phyloP scores from a whole-genome alignment of 2,888 invertebrate species.

The Drosophila recens region DNA sequence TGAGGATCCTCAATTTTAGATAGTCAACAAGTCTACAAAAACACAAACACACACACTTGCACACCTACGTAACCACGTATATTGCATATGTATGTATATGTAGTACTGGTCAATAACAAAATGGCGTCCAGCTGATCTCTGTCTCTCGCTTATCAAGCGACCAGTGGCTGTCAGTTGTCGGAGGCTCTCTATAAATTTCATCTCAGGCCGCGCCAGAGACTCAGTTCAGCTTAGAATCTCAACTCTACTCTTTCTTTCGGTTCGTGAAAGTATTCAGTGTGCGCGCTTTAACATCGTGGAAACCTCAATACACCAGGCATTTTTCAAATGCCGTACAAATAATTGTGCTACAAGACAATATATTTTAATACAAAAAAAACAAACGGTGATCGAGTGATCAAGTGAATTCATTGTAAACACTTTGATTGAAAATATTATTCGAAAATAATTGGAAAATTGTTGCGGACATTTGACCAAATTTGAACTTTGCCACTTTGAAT shows the following conservation, averaged over 20 bases:
- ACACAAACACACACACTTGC: no score
- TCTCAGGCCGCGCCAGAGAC: conserved; percentile 24
- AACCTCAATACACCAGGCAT: conserved; percentile 35
- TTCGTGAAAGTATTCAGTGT: conserved; percentile 17
- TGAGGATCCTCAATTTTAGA: conserved; percentile 21
- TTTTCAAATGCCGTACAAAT: conserved; percentile 36
- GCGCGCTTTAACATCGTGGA: conserved; percentile 26
- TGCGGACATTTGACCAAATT: conserved; percentile 1
- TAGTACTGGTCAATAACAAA: conserved; percentile 45
- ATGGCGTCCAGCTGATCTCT: conserved; percentile 62
- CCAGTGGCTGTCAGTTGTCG: conserved; percentile 22
- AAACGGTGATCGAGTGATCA: background rate
- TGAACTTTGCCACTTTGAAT: conserved; percentile 58
- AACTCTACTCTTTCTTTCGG: conserved; percentile 24
- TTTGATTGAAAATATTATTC: conserved; percentile 1
- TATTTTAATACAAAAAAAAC: background rate
- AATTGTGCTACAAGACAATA: conserved; percentile 25
- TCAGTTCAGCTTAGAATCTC: conserved; percentile 72
- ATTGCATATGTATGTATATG: conserved; percentile 1
- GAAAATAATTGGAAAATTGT: no score
- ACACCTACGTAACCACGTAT: background rate
- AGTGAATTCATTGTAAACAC: background rate
- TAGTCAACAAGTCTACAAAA: conserved; percentile 20
- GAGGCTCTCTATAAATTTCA: conserved; percentile 64
- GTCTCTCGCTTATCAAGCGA: conserved; percentile 50